These are phyloP conservation scores for Sesamia nonagrioides DNA, from an alignment of 1,140 invertebrate species.

Conservation along the genomic window DNA sequence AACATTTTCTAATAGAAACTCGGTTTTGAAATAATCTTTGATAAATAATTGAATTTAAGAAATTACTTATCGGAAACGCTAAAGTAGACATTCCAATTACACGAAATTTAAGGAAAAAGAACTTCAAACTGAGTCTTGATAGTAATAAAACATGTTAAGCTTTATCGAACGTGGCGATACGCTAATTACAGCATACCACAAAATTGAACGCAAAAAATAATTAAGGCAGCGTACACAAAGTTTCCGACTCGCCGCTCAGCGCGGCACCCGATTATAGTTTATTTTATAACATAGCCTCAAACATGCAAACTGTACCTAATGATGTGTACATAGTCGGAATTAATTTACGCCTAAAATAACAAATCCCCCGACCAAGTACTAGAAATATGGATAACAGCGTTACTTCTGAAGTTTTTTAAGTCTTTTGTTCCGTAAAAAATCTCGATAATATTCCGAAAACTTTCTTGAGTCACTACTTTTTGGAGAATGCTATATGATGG, in stretches of 20 bases:
- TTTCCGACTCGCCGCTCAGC: slow-evolving; percentile 53
- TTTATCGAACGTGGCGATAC: neutral
- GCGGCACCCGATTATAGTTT: slow-evolving; percentile 41
- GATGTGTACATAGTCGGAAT: slow-evolving; percentile 2
- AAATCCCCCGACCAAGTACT: neutral
- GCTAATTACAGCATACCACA: slow-evolving; percentile 46
- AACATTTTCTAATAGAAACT: too few species aligned
- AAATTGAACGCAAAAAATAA: slow-evolving; percentile 56
- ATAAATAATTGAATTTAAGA: too few species aligned
- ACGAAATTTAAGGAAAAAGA: neutral
- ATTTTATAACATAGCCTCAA: slow-evolving; percentile 44
- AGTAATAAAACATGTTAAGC: neutral
- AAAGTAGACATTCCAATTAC: too few species aligned
- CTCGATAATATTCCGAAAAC: neutral
- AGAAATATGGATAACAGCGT: neutral
- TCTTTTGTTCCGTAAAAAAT: neutral
- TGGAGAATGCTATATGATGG: neutral
- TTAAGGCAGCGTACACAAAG: slow-evolving; percentile 58
- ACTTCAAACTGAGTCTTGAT: neutral
- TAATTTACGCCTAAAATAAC: neutral
- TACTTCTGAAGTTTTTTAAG: too few species aligned
- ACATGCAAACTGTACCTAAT: slow-evolving; percentile 17
- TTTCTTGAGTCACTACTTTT: too few species aligned
- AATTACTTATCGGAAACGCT: too few species aligned
- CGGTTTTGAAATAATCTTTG: too few species aligned